Evolutionary conservation across 2,888 invertebrate species (phyloP), one percentile per base, ranked within the genome.

Genomic region (Ectropis crepuscularia): DNA sequence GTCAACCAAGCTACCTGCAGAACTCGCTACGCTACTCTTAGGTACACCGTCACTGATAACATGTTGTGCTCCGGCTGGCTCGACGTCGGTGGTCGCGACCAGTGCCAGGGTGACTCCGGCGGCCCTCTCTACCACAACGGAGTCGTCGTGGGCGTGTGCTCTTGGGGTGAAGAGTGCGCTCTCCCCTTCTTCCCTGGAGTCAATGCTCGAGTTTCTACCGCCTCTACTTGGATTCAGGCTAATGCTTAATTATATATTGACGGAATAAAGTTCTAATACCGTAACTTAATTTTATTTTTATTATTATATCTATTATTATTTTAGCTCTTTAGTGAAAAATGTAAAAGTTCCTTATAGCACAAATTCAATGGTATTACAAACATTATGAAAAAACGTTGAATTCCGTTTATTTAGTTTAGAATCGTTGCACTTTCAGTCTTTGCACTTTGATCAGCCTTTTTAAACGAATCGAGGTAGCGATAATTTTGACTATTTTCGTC

Each of bases 101-200:
- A 86, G 74, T 89, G 89, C 74, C 75, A 79, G 70, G 85, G 83
- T n/a, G 86, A 87, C 72, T 80, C 80, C 11, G 87, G 87, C 2
- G 82, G 85, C 46, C 86, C 87, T 10, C 80, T 86, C 28, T 74
- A 80, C 67, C 85, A 85, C 70, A 79, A 81, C 49, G 65, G 69
- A 46, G 67, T 82, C 6, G 67, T 83, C 12, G 84, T 86, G 0
- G 87, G 87, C 16, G 71, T 87, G 28, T 79, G 77, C 68, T 86
- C 87, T 0, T 87, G 76, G 73, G 84, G 84, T 0, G 6, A 42
- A 0, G 63, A 69, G 0, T 87, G 87, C 36, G 87, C 71, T 10
- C 67, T 55, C 5, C 51, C 79, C 7, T 51, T 59, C 10, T 85
- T 57, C 69, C 87, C 87, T 10, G 83, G 85, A 7, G 82, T 87